A percentile compares a stretch with the other conserved stretches of the same genome.
phyloP scores from a whole-genome alignment of 30 jellyfish, hydroid and myxozoan genomes.

The Aurelia aurita complex sp. Pacific region DNA sequence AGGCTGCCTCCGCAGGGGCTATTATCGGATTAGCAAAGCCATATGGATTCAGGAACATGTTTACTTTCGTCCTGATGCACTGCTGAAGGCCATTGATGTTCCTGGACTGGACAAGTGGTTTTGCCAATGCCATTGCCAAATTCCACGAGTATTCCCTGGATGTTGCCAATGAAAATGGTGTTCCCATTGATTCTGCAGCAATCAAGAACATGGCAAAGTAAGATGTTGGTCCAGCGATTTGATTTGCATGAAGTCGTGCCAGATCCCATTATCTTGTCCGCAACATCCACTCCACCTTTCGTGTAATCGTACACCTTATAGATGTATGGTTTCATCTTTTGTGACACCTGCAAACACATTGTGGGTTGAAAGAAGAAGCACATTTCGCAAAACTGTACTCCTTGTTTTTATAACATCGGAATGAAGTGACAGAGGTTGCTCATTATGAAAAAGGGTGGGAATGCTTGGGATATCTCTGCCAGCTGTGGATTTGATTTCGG shows the following conservation, averaged over 20 bases:
- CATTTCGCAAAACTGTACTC: slow-evolving; percentile 12
- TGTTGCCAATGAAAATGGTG: neutral
- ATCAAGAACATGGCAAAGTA: slow-evolving; percentile 5
- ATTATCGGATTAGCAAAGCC: neutral
- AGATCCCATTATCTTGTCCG: slow-evolving; percentile 7
- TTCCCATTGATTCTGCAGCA: slow-evolving; percentile 7
- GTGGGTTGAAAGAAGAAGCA: slow-evolving; percentile 7
- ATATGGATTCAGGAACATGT: neutral
- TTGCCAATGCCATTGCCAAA: slow-evolving; percentile 12
- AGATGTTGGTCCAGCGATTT: slow-evolving; percentile 10
- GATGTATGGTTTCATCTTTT: neutral
- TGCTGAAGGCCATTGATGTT: slow-evolving; percentile 4
- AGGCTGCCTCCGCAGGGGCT: neutral
- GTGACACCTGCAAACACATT: neutral
- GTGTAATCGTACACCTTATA: slow-evolving; percentile 13
- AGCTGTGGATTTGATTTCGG: neutral
- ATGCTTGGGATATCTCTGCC: neutral
- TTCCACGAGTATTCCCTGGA: neutral
- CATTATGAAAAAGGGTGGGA: neutral
- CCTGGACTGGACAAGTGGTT: slow-evolving; percentile 5
- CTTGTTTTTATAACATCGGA: neutral
- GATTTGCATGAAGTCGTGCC: slow-evolving; percentile 6
- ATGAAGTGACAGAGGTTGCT: neutral
- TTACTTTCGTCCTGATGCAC: neutral
- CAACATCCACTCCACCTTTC: slow-evolving; percentile 17